Conservation (phyloP, 2,888 invertebrate species). For the Tinea trinotella region DNA sequence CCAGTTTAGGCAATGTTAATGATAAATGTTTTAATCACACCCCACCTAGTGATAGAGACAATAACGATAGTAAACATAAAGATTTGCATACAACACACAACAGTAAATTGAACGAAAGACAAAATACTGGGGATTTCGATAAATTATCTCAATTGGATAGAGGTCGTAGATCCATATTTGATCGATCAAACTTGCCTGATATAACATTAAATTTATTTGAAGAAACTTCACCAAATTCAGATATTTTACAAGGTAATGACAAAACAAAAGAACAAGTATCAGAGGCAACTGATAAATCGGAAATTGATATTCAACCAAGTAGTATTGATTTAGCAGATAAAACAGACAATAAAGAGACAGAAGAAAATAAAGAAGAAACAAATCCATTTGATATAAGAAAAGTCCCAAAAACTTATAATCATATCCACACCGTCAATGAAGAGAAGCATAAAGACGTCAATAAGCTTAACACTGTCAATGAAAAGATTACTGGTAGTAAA, state of each 20-base stretch:
- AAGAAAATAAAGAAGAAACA: slow-evolving; percentile 33
- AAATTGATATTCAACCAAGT: slow-evolving; percentile 29
- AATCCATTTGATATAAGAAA: slow-evolving; percentile 28
- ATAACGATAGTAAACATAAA: background rate
- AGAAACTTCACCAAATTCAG: background rate
- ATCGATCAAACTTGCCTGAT: background rate
- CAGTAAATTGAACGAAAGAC: background rate
- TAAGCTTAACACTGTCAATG: slow-evolving; percentile 20
- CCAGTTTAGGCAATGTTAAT: slow-evolving; percentile 25
- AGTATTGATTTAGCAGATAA: slow-evolving; percentile 15
- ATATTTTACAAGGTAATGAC: background rate
- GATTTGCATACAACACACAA: too few relatives aligned
- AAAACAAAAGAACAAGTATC: slow-evolving; percentile 20
- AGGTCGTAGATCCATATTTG: background rate
- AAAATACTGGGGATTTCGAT: background rate
- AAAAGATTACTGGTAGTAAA: slow-evolving; percentile 30
- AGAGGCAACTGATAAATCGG: slow-evolving; percentile 34
- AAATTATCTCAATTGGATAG: background rate
- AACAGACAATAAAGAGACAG: slow-evolving; percentile 19
- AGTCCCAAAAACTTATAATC: background rate
- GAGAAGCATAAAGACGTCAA: background rate
- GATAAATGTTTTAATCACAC: slow-evolving; percentile 19
- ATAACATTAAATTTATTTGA: slow-evolving; percentile 4
- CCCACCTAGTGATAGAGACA: slow-evolving; percentile 31
- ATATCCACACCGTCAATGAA: background rate